A percentile compares a stretch with the other conserved stretches of the same genome.
Conservation (phyloP, 2,888 invertebrate species). For the Sepiola atlantica region DNA sequence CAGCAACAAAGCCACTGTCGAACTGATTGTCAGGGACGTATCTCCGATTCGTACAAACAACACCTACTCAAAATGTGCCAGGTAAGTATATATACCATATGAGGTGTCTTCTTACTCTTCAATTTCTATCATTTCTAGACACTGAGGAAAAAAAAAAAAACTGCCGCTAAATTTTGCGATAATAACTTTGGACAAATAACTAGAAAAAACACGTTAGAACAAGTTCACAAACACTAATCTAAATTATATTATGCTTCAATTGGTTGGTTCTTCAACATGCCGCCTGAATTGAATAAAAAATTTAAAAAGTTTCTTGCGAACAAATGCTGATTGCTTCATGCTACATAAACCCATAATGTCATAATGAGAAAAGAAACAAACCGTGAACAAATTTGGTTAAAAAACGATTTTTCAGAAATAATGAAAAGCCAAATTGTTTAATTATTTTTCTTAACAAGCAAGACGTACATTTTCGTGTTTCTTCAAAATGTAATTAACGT, state of each 20-base stretch:
- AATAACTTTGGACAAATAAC: not conserved
- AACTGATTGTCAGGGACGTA: too few relatives aligned
- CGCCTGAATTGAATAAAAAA: not conserved
- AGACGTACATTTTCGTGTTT: too few relatives aligned
- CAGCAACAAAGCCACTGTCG: too few relatives aligned
- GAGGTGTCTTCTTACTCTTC: too few relatives aligned
- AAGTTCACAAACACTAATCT: not conserved
- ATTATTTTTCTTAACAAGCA: too few relatives aligned
- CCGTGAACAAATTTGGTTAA: not conserved
- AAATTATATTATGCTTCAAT: not conserved
- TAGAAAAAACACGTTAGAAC: too few relatives aligned
- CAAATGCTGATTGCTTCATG: not conserved
- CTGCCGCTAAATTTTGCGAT: not conserved
- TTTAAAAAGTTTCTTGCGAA: not conserved
- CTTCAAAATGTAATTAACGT: too few relatives aligned
- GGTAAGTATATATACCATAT: too few relatives aligned
- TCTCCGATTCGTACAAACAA: too few relatives aligned
- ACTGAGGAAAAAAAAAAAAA: not conserved
- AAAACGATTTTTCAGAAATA: not conserved
- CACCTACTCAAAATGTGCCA: too few relatives aligned
- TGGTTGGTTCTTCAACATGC: not conserved
- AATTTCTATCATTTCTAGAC: too few relatives aligned
- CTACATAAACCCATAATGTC: not conserved
- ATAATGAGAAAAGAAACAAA: not conserved
- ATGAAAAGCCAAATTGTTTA: not conserved